Percentiles rank a stretch among this genome's conserved stretches.
These are phyloP conservation scores for Trematocara variabile DNA, from an alignment of 2,113 vertebrate species.

Conservation along the genomic window DNA sequence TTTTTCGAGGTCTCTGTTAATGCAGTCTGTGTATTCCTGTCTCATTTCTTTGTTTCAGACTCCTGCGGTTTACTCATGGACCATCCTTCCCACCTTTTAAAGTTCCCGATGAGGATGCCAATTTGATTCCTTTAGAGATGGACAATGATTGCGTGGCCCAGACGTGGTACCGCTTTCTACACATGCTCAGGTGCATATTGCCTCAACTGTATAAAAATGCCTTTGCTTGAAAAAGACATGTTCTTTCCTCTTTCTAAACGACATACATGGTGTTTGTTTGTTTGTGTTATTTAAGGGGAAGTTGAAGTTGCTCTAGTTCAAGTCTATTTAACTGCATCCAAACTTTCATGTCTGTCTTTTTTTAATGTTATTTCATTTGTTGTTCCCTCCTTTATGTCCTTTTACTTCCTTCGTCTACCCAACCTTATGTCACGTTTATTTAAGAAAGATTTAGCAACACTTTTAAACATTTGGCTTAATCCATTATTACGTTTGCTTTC, in stretches of 20 bases:
- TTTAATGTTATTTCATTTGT: not conserved
- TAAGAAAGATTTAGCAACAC: not conserved
- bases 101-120: constrained; percentile 92
- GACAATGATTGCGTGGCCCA: constrained; percentile 93
- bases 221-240: not conserved
- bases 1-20: not conserved
- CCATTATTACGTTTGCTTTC: not conserved
- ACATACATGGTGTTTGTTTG: not conserved
- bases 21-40: not conserved
- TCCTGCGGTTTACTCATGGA: constrained; percentile 89
- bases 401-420: not conserved
- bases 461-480: not conserved
- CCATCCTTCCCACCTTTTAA: constrained; percentile 93
- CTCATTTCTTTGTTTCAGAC: constrained; percentile 66
- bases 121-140: constrained; percentile 91
- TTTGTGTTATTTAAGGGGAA: not conserved
- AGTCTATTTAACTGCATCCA: not conserved
- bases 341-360: not conserved
- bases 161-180: constrained; percentile 96
- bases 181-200: constrained; percentile 87
- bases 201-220: not conserved
- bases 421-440: not conserved
- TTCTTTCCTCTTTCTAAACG: not conserved
- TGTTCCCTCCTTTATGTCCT: not conserved
- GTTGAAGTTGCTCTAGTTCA: not conserved